Base-by-base conservation (phyloP, 2,113 vertebrate species). In the Lycaon pictus region DNA sequence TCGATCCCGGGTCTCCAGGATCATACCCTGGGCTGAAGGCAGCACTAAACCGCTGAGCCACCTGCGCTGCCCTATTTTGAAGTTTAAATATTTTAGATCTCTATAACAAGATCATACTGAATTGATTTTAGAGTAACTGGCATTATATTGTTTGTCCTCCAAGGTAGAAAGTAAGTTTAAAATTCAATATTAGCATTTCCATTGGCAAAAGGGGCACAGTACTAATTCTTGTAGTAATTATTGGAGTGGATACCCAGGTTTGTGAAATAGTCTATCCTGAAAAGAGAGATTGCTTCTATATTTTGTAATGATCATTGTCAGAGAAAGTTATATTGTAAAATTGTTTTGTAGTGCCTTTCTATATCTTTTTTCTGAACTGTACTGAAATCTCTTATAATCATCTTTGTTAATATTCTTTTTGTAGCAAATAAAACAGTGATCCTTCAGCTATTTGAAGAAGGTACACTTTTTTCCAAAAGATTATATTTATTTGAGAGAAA, bases 251-350 rank as follows among this genome's bases (percentile, higher is more conserved):
- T 27, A 85, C 23, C 9, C 1, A 69, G 25, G 20, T 88, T 90
- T 96, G 67, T 13, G 19, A 93, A 69, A 69, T 88, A 83, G 63
- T 86, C 53, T 94, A 7, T 67, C 15, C 48, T 89, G 12, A 87
- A 81, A 96, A 77, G 48, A 96, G 37, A 81, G 86, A 83, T 97
- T 92, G 48, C 55, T 12, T 97, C 65, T 43, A 83, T 76, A 95
- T 96, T 90, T 93, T 95, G 63, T 93, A 35, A 90, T 79, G 60
- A 81, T 88, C 27, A 0, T 90, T 93, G 55, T 87, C 51, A 86
- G 65, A 84, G n/a, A 94, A 88, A 87, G 27, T 51, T 83, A 23
- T 71, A 35, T 29, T 92, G 15, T 94, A 71, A 93, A 83, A 93
- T 35, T 93, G 7, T 87, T 95, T 97, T 51, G 58, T 74, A 63